These are phyloP conservation scores for Latheticus oryzae DNA, from an alignment of 2,888 invertebrate genomes.

Conservation along the genomic window DNA sequence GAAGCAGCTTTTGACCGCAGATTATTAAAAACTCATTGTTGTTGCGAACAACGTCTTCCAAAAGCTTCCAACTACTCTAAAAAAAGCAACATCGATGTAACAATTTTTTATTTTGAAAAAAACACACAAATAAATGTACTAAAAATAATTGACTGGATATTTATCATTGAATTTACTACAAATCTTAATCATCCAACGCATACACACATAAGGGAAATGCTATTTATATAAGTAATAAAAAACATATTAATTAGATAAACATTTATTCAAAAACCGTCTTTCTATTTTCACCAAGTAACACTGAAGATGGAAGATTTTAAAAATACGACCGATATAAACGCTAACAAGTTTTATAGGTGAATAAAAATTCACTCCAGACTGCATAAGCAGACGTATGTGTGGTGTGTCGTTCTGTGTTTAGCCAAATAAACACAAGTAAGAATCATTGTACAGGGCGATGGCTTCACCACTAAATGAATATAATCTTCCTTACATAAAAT, in stretches of 20 bases:
- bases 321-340: slow-evolving; percentile 46
- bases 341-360: slow-evolving; percentile 52
- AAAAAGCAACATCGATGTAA: too few relatives aligned
- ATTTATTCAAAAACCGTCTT: slow-evolving; percentile 45
- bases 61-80: too few relatives aligned
- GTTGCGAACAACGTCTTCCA: too few relatives aligned
- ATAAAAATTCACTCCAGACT: slow-evolving; percentile 56
- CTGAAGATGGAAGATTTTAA: slow-evolving; percentile 40
- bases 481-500: slow-evolving; percentile 47
- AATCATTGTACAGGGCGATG: too few relatives aligned
- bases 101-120: too few relatives aligned
- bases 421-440: slow-evolving; percentile 41
- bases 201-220: background rate
- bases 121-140: too few relatives aligned
- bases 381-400: slow-evolving; percentile 58
- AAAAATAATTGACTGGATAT: too few relatives aligned
- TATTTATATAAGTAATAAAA: slow-evolving; percentile 17
- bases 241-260: slow-evolving; percentile 33
- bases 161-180: too few relatives aligned
- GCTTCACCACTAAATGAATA: slow-evolving; percentile 19
- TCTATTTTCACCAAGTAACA: slow-evolving; percentile 24
- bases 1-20: too few relatives aligned
- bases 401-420: slow-evolving; percentile 51
- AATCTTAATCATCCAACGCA: background rate
- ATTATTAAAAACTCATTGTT: too few relatives aligned